A percentile compares a stretch with the other conserved stretches of the same genome.
Conservation (phyloP, 2,797 vertebrate genomes). For the Cirrhinus mrigala region DNA sequence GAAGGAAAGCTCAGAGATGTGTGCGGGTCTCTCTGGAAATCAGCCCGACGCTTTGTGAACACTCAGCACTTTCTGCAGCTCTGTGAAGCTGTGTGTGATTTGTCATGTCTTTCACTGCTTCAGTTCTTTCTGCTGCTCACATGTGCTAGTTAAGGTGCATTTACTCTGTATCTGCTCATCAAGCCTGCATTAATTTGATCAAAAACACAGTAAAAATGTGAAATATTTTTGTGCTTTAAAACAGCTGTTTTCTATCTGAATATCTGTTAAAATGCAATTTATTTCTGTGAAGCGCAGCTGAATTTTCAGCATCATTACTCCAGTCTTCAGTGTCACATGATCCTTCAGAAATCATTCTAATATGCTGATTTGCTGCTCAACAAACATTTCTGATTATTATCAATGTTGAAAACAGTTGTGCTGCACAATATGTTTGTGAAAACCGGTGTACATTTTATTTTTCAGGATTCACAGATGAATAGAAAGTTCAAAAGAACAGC, state of each 20-base stretch:
- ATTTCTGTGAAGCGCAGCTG: neutral
- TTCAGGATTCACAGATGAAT: neutral
- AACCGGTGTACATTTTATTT: neutral
- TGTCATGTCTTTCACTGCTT: neutral
- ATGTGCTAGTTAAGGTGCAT: neutral
- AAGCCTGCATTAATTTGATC: too few species aligned
- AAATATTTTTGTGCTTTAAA: neutral
- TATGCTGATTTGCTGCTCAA: neutral
- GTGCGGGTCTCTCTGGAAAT: neutral
- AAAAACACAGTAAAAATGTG: too few species aligned
- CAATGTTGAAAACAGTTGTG: neutral
- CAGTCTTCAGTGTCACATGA: neutral
- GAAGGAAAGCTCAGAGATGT: neutral
- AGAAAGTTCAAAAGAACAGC: neutral
- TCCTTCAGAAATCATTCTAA: neutral
- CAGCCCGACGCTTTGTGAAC: neutral
- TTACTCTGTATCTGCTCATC: too few species aligned
- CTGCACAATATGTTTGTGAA: too few species aligned
- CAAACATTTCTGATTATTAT: neutral
- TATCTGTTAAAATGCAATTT: neutral
- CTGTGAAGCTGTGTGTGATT: neutral
- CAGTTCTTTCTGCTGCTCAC: neutral
- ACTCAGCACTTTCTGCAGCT: neutral
- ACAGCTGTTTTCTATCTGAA: neutral
- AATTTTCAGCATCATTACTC: neutral